phyloP scores from a whole-genome alignment of 53 echinoderm and acorn worm species.

The Crossaster papposus region DNA sequence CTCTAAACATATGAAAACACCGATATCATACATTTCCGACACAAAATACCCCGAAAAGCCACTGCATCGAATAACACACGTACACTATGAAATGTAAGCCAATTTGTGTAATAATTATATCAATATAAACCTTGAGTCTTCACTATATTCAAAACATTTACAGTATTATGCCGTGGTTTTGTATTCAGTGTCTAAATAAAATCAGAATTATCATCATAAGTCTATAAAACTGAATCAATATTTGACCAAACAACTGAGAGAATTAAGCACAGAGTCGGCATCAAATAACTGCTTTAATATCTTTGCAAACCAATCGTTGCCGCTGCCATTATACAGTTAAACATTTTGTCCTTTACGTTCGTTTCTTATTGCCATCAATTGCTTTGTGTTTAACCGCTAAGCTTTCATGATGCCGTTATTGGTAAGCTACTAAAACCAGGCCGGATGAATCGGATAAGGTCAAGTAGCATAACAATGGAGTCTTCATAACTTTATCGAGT shows the following conservation, averaged over 20 bases:
- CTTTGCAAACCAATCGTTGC: neutral
- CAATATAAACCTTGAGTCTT: neutral
- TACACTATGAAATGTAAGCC: too few relatives aligned
- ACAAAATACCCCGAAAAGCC: too few relatives aligned
- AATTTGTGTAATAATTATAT: too few relatives aligned
- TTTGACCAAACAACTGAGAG: neutral
- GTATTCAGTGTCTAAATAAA: neutral
- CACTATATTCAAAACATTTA: neutral
- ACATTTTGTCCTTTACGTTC: neutral
- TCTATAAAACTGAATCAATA: constrained; percentile 28
- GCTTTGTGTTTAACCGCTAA: neutral
- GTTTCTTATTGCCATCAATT: neutral
- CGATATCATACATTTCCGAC: too few relatives aligned
- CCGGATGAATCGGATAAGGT: neutral
- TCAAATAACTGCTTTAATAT: neutral
- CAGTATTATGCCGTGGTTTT: neutral
- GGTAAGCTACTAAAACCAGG: neutral
- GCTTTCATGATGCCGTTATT: neutral
- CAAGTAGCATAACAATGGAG: neutral
- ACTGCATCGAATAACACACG: too few relatives aligned
- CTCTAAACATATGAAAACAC: too few relatives aligned
- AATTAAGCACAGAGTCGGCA: neutral
- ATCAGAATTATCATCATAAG: neutral
- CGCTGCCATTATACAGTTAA: neutral
- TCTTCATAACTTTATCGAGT: neutral